Base-by-base conservation (phyloP, 2,113 vertebrate genomes). In the Scatophagus argus region DNA sequence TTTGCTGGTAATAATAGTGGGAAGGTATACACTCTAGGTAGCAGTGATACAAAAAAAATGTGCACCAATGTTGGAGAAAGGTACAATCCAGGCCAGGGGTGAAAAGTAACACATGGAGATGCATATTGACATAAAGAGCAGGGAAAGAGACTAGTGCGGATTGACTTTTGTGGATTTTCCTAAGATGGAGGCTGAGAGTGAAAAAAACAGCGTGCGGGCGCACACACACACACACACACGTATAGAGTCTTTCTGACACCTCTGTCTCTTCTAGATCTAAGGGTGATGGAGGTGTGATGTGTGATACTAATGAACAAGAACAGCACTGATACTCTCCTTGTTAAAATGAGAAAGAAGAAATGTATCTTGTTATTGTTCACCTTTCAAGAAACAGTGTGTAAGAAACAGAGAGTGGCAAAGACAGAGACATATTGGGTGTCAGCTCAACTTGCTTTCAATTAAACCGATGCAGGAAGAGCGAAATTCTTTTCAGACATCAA, bases 261-360 rank as follows among this genome's bases (percentile, higher is more conserved):
- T 84, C 80, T 83, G 87, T 86, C 77, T 88, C 88, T 84, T 75
- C 51, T 75, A 81, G 85, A 90, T 92, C 88, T 79, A 55, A 90
- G 73, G 87, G 86, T 83, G 88, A 90, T 62, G 76, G 78, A 87
- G 83, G 90, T 88, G 89, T 84, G 78, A 90, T 89, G 79, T 86
- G 74, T 65, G 85, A 91, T 84, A 85, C 84, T 89, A 92, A 92
- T 89, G 88, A 92, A 89, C 81, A 85, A 88, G 73, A 84, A 72
- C 66, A 72, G 69, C 81, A 77, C 63, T 79, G 83, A 87, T 83
- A 82, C 61, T 70, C 39, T 79, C 79, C 88, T 89, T 83, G 86
- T 89, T 87, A 87, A 88, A 86, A 83, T 54, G 61, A 85, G 82
- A 87, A 70, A 77, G 63, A 68, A 84, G 72, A 83, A 76, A 86